A percentile compares a stretch with the other conserved stretches of the same genome.
These are phyloP conservation scores for Bovichtus variegatus DNA, from an alignment of 2,797 vertebrate genomes.

Conservation along the genomic window DNA sequence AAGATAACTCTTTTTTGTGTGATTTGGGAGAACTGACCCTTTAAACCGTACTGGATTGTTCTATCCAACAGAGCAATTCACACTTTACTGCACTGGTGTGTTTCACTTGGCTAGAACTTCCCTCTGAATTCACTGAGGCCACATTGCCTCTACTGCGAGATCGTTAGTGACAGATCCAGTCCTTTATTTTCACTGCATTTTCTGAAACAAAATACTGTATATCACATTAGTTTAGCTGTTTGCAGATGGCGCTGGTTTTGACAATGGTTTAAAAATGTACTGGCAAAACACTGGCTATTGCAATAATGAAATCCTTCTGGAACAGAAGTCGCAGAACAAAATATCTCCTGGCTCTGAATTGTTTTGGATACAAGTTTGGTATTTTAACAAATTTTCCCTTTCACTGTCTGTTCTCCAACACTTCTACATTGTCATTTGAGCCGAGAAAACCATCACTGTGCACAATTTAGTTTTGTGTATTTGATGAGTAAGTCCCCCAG, in stretches of 20 bases:
- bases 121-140: slow-evolving; percentile 52
- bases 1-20: slow-evolving; percentile 3
- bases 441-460: neutral
- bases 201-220: slow-evolving; percentile 34
- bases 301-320: slow-evolving; percentile 33
- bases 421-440: neutral
- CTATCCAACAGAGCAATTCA: neutral
- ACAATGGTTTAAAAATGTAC: slow-evolving; percentile 23
- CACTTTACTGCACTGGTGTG: slow-evolving; percentile 21
- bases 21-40: slow-evolving; percentile 32
- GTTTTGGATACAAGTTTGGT: slow-evolving; percentile 4
- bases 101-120: slow-evolving; percentile 38
- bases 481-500: slow-evolving; percentile 21
- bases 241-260: slow-evolving; percentile 17
- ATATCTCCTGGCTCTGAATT: neutral
- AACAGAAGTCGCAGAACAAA: slow-evolving; percentile 20
- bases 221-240: slow-evolving; percentile 38
- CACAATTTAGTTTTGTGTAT: slow-evolving; percentile 5
- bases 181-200: slow-evolving; percentile 47
- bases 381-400: slow-evolving; percentile 1
- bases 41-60: neutral
- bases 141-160: slow-evolving; percentile 45
- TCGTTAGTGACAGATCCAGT: slow-evolving; percentile 51
- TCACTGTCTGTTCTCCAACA: neutral
- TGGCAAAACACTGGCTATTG: neutral